Evolutionary conservation across 2,797 vertebrate species (phyloP).

Genomic region (Euthynnus affinis): DNA sequence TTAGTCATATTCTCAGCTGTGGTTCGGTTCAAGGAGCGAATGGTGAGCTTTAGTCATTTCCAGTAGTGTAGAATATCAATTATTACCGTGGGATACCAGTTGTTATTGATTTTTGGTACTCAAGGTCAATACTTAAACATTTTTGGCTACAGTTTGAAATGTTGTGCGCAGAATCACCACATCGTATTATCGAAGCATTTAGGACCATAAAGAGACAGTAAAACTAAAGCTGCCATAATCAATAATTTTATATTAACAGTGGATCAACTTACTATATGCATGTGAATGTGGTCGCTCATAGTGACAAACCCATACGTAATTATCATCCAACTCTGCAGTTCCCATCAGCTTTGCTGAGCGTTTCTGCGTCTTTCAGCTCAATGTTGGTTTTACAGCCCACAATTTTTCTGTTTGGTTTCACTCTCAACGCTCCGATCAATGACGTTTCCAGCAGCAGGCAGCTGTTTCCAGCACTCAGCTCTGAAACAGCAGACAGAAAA

Average conservation of each 20-base stretch:
- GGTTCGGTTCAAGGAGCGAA: slow-evolving; percentile 41
- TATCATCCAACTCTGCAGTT: background rate
- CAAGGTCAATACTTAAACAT: background rate
- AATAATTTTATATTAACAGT: background rate
- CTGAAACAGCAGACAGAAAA: slow-evolving; percentile 1
- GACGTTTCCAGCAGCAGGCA: background rate
- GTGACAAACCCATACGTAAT: background rate
- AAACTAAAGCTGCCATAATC: background rate
- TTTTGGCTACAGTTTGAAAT: background rate
- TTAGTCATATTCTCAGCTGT: slow-evolving; percentile 76
- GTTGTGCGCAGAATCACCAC: background rate
- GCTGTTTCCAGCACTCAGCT: slow-evolving; percentile 2
- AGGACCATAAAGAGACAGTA: background rate
- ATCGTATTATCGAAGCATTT: slow-evolving; percentile 9
- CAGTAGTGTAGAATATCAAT: slow-evolving; percentile 1
- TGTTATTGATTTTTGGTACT: slow-evolving; percentile 19
- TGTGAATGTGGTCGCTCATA: background rate
- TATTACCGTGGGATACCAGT: background rate
- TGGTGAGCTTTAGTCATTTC: slow-evolving; percentile 54
- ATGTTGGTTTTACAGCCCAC: background rate
- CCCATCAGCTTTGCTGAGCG: background rate
- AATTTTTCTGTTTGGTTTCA: slow-evolving; percentile 4
- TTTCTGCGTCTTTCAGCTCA: slow-evolving; percentile 1
- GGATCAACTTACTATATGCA: background rate
- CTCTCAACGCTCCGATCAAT: background rate